Evolutionary conservation across 1,140 invertebrate genomes (phyloP).

Genomic region (Drosophila lini): DNA sequence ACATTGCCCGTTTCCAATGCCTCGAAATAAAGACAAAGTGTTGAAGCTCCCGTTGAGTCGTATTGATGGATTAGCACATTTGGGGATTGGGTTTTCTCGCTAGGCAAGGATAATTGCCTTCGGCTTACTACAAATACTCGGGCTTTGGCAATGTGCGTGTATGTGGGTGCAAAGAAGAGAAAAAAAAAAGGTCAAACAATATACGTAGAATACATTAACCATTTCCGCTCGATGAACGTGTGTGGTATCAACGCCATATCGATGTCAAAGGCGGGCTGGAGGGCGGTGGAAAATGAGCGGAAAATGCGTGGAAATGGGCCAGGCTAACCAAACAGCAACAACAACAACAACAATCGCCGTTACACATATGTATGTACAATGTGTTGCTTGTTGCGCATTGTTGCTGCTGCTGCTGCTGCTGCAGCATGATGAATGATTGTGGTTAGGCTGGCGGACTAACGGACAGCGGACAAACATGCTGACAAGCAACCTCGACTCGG

Average conservation of each 20-base stretch:
- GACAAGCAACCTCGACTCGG: conserved; percentile 61
- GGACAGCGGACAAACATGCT: conserved; percentile 61
- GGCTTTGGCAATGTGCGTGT: not conserved
- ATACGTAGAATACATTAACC: conserved; percentile 61
- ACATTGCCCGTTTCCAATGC: conserved; percentile 3
- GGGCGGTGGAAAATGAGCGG: conserved; percentile 50
- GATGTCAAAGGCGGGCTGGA: conserved; percentile 55
- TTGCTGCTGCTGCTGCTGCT: conserved; percentile 25
- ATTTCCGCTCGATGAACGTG: conserved; percentile 57
- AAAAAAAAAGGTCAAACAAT: conserved; percentile 20
- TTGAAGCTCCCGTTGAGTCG: conserved; percentile 41
- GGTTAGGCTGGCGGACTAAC: conserved; percentile 43
- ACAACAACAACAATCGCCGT: conserved; percentile 12
- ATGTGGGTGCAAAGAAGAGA: conserved; percentile 1
- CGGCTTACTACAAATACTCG: conserved; percentile 26
- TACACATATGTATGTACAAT: conserved; percentile 22
- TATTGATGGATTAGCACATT: conserved; percentile 69
- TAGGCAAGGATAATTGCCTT: conserved; percentile 58
- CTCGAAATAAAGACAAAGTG: conserved; percentile 32
- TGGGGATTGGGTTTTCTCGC: conserved; percentile 44
- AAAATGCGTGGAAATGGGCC: conserved; percentile 51
- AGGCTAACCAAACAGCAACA: conserved; percentile 41
- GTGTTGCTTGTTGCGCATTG: conserved; percentile 50
- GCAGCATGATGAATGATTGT: conserved; percentile 75
- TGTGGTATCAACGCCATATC: conserved; percentile 67